phyloP scores from a whole-genome alignment of 2,797 vertebrate genomes.

The Clarias platycephalus region DNA sequence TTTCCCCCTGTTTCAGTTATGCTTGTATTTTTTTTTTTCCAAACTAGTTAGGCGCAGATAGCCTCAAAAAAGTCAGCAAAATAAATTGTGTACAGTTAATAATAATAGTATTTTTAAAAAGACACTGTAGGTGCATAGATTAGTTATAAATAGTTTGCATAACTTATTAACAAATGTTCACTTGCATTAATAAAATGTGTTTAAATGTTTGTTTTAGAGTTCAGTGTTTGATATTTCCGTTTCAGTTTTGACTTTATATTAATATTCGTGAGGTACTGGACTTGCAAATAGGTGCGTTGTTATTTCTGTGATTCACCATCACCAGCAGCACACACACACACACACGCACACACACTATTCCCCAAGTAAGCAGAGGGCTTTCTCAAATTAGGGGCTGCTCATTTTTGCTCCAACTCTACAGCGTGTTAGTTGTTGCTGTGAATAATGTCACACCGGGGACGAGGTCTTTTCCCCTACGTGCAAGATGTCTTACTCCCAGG shows the following conservation, averaged over 20 bases:
- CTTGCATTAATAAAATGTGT: neutral
- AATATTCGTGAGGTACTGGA: neutral
- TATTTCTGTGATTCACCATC: neutral
- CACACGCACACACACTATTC: neutral
- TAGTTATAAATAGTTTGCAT: neutral
- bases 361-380: neutral
- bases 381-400: slow-evolving; percentile 21
- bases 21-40: neutral
- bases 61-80: neutral
- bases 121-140: neutral
- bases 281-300: neutral
- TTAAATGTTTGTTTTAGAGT: neutral
- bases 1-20: slow-evolving; percentile 59
- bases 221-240: neutral
- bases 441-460: slow-evolving; percentile 53
- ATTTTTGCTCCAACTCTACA: slow-evolving; percentile 35
- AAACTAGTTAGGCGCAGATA: slow-evolving; percentile 23
- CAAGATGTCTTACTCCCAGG: slow-evolving; percentile 59
- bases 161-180: neutral
- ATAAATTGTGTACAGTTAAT: neutral
- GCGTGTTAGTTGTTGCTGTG: slow-evolving; percentile 33
- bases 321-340: neutral
- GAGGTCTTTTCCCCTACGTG: slow-evolving; percentile 33
- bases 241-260: neutral
- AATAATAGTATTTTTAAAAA: neutral